Evolutionary conservation across 2,888 invertebrate species (phyloP).

Genomic region (Hoplodrina blanda): DNA sequence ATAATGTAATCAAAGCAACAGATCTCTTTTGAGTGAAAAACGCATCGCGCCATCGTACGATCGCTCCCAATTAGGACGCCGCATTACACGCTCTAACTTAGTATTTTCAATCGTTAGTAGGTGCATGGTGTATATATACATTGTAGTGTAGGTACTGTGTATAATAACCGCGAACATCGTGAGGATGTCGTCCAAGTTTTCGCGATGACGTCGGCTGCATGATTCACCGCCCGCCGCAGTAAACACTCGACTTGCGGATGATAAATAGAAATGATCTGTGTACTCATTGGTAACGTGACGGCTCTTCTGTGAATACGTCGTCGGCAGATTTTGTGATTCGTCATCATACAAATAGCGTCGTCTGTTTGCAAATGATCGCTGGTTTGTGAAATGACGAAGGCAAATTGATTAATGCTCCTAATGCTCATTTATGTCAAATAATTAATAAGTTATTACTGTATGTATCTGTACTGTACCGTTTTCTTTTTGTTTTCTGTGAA

Average conservation of each 20-base stretch:
- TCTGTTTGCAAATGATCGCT: not conserved
- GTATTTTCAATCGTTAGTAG: not conserved
- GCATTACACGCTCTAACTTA: not conserved
- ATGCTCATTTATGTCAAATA: not conserved
- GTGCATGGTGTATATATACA: too few species aligned
- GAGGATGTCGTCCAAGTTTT: conserved; percentile 39
- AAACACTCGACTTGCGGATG: conserved; percentile 31
- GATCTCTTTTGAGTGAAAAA: too few species aligned
- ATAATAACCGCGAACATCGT: not conserved
- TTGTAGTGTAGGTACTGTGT: too few species aligned
- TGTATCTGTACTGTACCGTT: too few species aligned
- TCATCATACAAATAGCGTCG: not conserved
- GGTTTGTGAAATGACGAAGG: not conserved
- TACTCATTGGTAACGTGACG: conserved; percentile 28
- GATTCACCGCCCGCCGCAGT: conserved; percentile 42
- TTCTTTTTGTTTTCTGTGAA: too few species aligned
- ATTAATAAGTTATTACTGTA: too few species aligned
- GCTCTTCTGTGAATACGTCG: conserved; percentile 36
- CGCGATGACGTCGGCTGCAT: conserved; percentile 35
- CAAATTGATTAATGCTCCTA: not conserved
- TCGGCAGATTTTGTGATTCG: not conserved
- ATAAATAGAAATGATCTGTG: conserved; percentile 39
- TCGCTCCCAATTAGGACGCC: too few species aligned
- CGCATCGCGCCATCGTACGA: too few species aligned
- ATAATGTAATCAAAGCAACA: too few species aligned